Evolutionary conservation across 2,888 invertebrate species (phyloP), one percentile per base, ranked within the genome.

Genomic region (Papilio elwesi): DNA sequence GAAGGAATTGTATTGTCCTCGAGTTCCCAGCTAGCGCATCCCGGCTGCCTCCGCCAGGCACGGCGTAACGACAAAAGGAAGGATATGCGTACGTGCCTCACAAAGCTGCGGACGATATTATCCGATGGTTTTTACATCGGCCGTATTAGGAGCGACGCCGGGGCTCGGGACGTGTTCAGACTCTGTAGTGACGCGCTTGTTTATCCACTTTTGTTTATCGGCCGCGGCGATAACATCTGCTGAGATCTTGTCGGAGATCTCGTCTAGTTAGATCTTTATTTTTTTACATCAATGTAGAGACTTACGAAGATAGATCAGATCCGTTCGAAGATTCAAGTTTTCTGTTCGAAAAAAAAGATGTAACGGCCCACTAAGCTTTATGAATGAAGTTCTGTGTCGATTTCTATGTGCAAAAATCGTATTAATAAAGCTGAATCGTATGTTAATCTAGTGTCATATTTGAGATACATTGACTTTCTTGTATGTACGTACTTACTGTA

Each of bases 21-120:
- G 6, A n/a, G 66, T 71, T 71, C 71, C 59, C 71, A 71, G 66
- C 66, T 49, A 57, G 15, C 48, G 53, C 52, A 53, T 57, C 73
- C 70, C 48, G 73, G 73, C 53, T 66, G 70, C 65, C 65, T 36
- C 66, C 38, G 62, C 26, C 62, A 70, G 67, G 67, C 73, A 38
- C 76, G 78, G 75, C 75, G 74, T 80, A 81, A 80, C 85, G 85
- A 90, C 91, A 90, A 92, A 88, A 86, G 90, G 88, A 88, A 91
- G 92, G 90, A 90, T 90, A 83, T 79, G 80, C 78, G 89, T 88
- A 93, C 93, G 93, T 93, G 93, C 84, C 82, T 81, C 86, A 92
- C 92, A 93, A 93, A 87, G 88, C 84, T 78, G 78, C 78, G 78
- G 80, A 82, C 80, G 87, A 88, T 90, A 93, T 93, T 93, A 93